These are phyloP conservation scores for Thymelicus sylvestris DNA, from an alignment of 2,888 invertebrate species.

Conservation along the genomic window DNA sequence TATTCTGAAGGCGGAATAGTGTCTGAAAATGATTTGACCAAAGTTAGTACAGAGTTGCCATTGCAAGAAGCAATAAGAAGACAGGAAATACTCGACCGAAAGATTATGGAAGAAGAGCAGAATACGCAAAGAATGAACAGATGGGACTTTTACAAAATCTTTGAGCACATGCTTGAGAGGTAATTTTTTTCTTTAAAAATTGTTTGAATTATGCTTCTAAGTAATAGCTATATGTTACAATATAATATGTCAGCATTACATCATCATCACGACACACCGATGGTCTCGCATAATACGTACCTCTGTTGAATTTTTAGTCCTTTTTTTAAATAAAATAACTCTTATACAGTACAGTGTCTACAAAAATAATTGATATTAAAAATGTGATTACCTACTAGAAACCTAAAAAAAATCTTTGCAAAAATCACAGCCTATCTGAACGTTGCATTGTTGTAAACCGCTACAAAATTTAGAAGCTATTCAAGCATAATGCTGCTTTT, in stretches of 20 bases:
- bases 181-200: conserved; percentile 50
- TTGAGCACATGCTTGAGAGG: conserved; percentile 86
- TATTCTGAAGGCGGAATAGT: conserved; percentile 70
- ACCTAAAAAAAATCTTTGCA: neutral
- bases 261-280: no score
- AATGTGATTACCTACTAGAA: no score
- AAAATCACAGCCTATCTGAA: neutral
- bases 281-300: no score
- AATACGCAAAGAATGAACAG: conserved; percentile 78
- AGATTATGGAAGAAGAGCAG: conserved; percentile 54
- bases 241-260: no score
- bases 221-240: no score
- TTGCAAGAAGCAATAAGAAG: conserved; percentile 76
- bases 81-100: conserved; percentile 76
- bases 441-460: neutral
- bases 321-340: no score
- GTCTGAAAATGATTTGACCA: conserved; percentile 48
- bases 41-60: conserved; percentile 59
- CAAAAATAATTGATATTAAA: no score
- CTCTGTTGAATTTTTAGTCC: no score
- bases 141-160: conserved; percentile 88
- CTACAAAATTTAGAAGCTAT: neutral
- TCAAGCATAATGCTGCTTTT: neutral
- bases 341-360: no score
- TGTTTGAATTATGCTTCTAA: no score